A percentile compares a stretch with the other conserved stretches of the same genome.
phyloP scores from a whole-genome alignment of 1,140 invertebrate genomes.

The Eupristina koningsbergeri region DNA sequence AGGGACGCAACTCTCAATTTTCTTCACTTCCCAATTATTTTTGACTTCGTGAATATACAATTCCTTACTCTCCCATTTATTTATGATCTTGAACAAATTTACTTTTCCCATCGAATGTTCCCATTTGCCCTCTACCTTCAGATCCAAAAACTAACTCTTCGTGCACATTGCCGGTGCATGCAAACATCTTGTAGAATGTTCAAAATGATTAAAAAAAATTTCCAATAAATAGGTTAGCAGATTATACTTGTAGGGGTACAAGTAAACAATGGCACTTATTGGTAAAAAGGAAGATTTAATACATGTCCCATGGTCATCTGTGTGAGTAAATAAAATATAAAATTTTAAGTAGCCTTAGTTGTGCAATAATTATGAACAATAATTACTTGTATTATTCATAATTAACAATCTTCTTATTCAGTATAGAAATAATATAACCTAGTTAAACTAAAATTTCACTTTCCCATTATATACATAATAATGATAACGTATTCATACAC shows the following conservation, averaged over 20 bases:
- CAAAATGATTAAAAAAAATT: too few species aligned
- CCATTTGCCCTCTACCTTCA: too few species aligned
- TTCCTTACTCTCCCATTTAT: too few species aligned
- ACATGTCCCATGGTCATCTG: constrained; percentile 66
- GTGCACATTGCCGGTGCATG: too few species aligned
- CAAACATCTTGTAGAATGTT: too few species aligned
- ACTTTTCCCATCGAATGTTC: too few species aligned
- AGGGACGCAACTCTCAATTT: too few species aligned
- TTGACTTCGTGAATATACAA: too few species aligned
- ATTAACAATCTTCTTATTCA: not conserved
- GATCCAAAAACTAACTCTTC: too few species aligned
- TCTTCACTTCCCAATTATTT: too few species aligned
- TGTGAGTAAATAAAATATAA: constrained; percentile 57
- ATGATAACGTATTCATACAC: not conserved
- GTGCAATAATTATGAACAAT: too few species aligned
- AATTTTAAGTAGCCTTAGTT: not conserved
- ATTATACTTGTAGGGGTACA: not conserved
- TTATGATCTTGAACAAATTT: too few species aligned
- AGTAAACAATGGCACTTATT: constrained; percentile 58
- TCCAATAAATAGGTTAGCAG: not conserved
- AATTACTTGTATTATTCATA: not conserved
- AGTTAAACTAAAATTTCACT: not conserved
- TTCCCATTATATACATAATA: not conserved
- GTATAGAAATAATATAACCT: constrained; percentile 1
- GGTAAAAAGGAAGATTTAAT: constrained; percentile 56